Base-by-base conservation (phyloP, 92 coral and sea anemone species). In the Montipora capitata region DNA sequence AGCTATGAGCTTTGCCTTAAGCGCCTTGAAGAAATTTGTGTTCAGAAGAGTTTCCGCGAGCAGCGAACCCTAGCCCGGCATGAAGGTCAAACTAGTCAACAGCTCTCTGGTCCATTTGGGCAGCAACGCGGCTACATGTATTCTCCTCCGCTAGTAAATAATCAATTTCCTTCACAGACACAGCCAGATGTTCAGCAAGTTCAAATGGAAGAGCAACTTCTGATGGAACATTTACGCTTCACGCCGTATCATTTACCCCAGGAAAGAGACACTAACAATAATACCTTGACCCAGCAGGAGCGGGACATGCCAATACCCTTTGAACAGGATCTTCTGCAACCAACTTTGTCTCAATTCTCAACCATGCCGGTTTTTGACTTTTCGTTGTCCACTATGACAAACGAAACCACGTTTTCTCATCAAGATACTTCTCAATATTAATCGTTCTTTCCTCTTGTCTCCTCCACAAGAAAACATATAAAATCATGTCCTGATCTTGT, bases 171-270 rank as follows among this genome's bases (percentile, higher is more conserved):
- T n/a, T 12, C 71, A 10, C 83, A 42, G 44, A 2, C 18, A 3
- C 81, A 59, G 16, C 52, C 27, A 5, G 48, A 75, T 35, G n/a
- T 54, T 14, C 54, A 51, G 42, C 84, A 80, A 67, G 63, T 43
- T 1, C 62, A 80, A 38, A 27, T 49, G 38, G 51, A 68, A 42
- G 66, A 39, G 51, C 85, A 80, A 15, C 6, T 54, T 2, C 12
- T 67, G 16, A 27, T 16, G 38, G 64, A 52, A 8, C 76, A 68
- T 35, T 42, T 52, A 17, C 48, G 40, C 40, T 48, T 14, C 76
- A 6, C 85, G 35, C 75, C 51, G 51, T 27, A 27, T 27, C 35
- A 9, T 68, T 14, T 68, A 3, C 76, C 76, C 12, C 76, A 67
- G 67, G 39, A 8, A 54, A 0, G 61, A 67, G 5, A 58, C 18